Percentiles rank a stretch among this genome's conserved stretches.
phyloP scores from a whole-genome alignment of 1,140 invertebrate genomes.

The Drosophila dunni region DNA sequence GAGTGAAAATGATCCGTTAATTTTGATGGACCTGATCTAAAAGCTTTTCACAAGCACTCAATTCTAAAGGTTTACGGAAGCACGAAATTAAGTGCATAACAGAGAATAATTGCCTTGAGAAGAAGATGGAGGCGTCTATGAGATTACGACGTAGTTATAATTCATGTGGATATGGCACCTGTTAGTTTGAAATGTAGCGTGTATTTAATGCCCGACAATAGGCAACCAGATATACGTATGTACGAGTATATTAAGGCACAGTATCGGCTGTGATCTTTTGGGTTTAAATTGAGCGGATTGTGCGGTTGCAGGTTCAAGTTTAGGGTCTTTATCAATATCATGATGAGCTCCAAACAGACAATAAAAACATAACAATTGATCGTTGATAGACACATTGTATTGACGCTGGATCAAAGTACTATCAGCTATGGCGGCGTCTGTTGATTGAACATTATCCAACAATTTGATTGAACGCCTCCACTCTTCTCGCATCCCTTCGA shows the following conservation, averaged over 20 bases:
- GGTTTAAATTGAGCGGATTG: slow-evolving; percentile 31
- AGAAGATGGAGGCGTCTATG: background rate
- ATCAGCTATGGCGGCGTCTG: slow-evolving; percentile 10
- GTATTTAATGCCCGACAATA: slow-evolving; percentile 23
- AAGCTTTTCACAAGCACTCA: background rate
- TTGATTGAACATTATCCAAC: slow-evolving; percentile 72
- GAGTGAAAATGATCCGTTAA: background rate
- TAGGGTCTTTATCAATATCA: slow-evolving; percentile 37
- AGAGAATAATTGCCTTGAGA: slow-evolving; percentile 52
- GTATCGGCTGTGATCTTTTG: slow-evolving; percentile 10
- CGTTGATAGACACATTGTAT: slow-evolving; percentile 24
- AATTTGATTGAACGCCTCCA: slow-evolving; percentile 53
- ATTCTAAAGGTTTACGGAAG: slow-evolving; percentile 30
- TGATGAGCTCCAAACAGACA: slow-evolving; percentile 19
- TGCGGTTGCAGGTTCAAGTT: slow-evolving; percentile 64
- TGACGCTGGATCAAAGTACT: slow-evolving; percentile 28
- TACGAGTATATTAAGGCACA: too few relatives aligned
- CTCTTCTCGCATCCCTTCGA: too few relatives aligned
- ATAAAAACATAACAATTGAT: slow-evolving; percentile 40
- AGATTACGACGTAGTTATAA: slow-evolving; percentile 47
- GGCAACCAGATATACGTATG: background rate
- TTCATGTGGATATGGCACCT: slow-evolving; percentile 64
- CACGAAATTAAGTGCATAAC: slow-evolving; percentile 60
- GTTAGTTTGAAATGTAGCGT: slow-evolving; percentile 48
- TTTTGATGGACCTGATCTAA: slow-evolving; percentile 16